Evolutionary conservation across 2,888 invertebrate genomes (phyloP), one percentile per base, ranked within the genome.

Genomic region (Himalopsyche japonica): DNA sequence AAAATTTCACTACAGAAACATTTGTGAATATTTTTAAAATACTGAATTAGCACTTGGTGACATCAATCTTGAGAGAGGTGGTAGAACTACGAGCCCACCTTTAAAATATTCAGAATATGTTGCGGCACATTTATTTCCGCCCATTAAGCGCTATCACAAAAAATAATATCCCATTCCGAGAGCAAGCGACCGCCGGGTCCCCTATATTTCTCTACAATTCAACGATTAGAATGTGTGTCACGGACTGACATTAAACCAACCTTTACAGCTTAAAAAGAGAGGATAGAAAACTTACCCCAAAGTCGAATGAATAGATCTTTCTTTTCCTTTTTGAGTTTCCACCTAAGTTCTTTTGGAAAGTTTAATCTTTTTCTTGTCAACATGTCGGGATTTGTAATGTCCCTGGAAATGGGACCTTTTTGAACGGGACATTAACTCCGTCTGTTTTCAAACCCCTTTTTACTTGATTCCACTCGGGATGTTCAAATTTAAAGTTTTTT

Each of bases 181-280:
- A 48, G 84, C 37, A 47, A 24, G 43, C 43, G 43, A 15, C 43
- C 15, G 43, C 43, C 43, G 3, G 15, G 77, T 24, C 76, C 86
- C 84, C 84, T 81, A 48, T 47, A 48, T 78, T 30, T 79, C 80
- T 79, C 48, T 27, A 5, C 80, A 76, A 85, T 85, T 81, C 49
- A 79, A 82, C 82, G 83, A 86, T 86, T 85, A 84, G 85, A 86
- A 86, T 86, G 86, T 86, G 86, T 86, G 86, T 86, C 86, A 86
- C 86, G 86, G 81, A 80, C 86, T 85, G 85, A 84, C 86, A 86
- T 86, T 86, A 86, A 85, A 84, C 85, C 85, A 84, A 86, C 86
- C 86, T 86, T 86, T 86, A 47, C 64, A 79, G 70, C 76, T 43
- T 76, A 83, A 82, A 82, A 83, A 82, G 70, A 49, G 79, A 79